phyloP scores from a whole-genome alignment of 2,888 invertebrate species.

The Auanema sp. region DNA sequence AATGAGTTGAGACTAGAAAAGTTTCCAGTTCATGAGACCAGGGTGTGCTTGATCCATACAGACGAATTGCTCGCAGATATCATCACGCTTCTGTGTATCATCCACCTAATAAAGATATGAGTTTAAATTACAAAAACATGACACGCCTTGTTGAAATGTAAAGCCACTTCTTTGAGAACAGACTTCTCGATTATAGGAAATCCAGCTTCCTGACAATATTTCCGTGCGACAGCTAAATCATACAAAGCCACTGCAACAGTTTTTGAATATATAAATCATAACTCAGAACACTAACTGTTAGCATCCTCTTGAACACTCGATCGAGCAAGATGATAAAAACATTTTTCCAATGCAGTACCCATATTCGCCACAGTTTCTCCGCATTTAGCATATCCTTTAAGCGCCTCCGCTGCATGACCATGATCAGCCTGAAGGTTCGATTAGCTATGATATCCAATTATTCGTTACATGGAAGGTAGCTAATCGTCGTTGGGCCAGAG shows the following conservation, averaged over 20 bases:
- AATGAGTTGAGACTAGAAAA: not conserved
- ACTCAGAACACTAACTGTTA: not conserved
- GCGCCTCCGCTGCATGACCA: too few species aligned
- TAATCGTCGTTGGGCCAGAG: not conserved
- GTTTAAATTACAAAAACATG: not conserved
- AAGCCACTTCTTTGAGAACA: constrained; percentile 4
- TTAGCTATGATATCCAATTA: too few species aligned
- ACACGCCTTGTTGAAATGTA: not conserved
- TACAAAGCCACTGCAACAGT: constrained; percentile 12
- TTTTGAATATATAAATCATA: not conserved
- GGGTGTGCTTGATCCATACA: constrained; percentile 15
- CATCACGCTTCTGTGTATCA: constrained; percentile 3
- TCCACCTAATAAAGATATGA: not conserved
- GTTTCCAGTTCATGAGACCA: constrained; percentile 11
- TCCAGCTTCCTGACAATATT: constrained; percentile 2
- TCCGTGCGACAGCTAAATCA: constrained; percentile 8
- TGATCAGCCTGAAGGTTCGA: not conserved
- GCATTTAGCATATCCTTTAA: too few species aligned
- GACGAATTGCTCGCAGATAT: constrained; percentile 8
- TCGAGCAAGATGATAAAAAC: not conserved
- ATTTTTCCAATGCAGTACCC: too few species aligned
- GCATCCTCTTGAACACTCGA: not conserved
- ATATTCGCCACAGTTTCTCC: too few species aligned
- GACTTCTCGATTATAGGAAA: constrained; percentile 27
- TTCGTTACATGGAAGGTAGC: not conserved